phyloP scores from a whole-genome alignment of 2,113 vertebrate species.

The Anguilla rostrata region DNA sequence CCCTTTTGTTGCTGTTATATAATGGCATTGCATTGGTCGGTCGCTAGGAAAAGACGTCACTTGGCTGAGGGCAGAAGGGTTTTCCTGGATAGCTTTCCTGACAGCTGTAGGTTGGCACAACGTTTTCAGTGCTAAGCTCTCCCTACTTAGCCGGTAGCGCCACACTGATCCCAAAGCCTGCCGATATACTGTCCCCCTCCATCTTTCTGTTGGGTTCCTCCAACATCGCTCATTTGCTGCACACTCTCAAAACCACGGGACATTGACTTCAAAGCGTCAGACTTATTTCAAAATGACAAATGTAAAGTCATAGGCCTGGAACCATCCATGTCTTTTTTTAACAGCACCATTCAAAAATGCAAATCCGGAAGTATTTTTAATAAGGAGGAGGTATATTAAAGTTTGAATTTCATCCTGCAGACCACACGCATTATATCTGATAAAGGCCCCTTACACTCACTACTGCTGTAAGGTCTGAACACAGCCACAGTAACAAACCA shows the following conservation, averaged over 20 bases:
- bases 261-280: background rate
- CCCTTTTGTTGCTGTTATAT: background rate
- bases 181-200: too few relatives aligned
- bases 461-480: background rate
- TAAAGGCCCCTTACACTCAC: background rate
- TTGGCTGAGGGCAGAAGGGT: background rate
- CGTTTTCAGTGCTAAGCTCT: background rate
- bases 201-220: too few relatives aligned
- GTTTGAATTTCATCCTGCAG: constrained; percentile 1
- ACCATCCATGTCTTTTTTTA: background rate
- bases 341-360: background rate
- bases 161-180: background rate
- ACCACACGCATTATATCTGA: background rate
- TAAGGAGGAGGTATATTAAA: background rate
- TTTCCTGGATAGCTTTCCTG: background rate
- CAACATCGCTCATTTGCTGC: too few relatives aligned
- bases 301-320: background rate
- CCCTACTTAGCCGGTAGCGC: background rate
- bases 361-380: background rate
- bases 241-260: background rate
- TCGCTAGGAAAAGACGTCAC: background rate
- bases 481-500: too few relatives aligned
- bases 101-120: too few relatives aligned
- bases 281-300: background rate
- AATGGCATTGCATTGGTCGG: background rate